Percentiles rank a stretch among this genome's conserved stretches.
phyloP scores from a whole-genome alignment of 2,113 vertebrate genomes.

The Syngnathus typhle region DNA sequence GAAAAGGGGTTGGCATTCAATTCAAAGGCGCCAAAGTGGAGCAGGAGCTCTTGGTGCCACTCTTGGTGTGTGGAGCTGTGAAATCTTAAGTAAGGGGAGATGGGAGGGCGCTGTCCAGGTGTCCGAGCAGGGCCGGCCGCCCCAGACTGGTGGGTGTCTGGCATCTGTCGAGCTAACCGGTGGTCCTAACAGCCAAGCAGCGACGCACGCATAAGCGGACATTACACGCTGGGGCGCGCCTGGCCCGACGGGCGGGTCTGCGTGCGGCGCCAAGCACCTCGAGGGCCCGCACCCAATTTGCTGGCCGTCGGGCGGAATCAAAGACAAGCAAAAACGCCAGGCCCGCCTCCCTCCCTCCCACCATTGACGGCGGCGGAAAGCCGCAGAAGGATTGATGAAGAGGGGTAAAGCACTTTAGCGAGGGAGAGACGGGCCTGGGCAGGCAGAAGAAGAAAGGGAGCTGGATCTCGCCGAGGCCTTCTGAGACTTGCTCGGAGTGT shows the following conservation, averaged over 20 bases:
- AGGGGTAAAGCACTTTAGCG: slow-evolving; percentile 33
- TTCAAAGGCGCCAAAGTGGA: neutral
- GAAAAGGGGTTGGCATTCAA: slow-evolving; percentile 32
- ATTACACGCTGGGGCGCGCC: slow-evolving; percentile 64
- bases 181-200: slow-evolving; percentile 59
- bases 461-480: slow-evolving; percentile 39
- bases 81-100: slow-evolving; percentile 35
- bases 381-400: slow-evolving; percentile 51
- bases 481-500: slow-evolving; percentile 56
- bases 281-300: slow-evolving; percentile 75
- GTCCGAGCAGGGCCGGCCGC: slow-evolving; percentile 55
- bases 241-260: slow-evolving; percentile 23
- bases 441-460: slow-evolving; percentile 51
- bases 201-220: slow-evolving; percentile 62
- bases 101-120: slow-evolving; percentile 49
- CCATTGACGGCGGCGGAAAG: slow-evolving; percentile 40
- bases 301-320: slow-evolving; percentile 75
- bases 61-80: slow-evolving; percentile 56
- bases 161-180: slow-evolving; percentile 41
- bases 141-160: slow-evolving; percentile 63
- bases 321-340: slow-evolving; percentile 72
- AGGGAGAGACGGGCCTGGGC: slow-evolving; percentile 47
- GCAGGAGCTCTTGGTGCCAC: slow-evolving; percentile 11
- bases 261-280: slow-evolving; percentile 47
- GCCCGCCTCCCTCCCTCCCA: slow-evolving; percentile 41